Conservation (phyloP, 2,113 vertebrate species). For the Nyctibius bracteatus region DNA sequence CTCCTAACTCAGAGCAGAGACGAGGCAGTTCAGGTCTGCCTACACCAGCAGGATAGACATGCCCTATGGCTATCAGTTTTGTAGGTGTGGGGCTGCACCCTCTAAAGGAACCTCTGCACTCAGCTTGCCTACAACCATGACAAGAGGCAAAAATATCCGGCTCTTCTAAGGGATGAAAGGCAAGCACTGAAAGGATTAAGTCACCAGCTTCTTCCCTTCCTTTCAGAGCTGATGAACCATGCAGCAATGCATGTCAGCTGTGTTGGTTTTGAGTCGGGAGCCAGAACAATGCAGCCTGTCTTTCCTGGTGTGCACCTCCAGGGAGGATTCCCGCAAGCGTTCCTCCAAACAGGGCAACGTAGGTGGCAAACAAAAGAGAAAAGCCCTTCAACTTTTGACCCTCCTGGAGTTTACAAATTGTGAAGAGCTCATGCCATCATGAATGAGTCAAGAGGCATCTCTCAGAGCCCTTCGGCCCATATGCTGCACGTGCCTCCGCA, state of each 20-base stretch:
- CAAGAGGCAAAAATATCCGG: not conserved
- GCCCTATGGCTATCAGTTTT: slow-evolving; percentile 4
- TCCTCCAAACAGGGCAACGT: not conserved
- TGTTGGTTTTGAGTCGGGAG: slow-evolving; percentile 2
- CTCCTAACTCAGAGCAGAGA: not conserved
- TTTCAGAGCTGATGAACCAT: slow-evolving; percentile 29
- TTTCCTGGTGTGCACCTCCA: not conserved
- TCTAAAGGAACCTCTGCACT: not conserved
- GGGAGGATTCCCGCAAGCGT: not conserved
- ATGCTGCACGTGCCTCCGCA: not conserved
- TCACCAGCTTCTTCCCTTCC: slow-evolving; percentile 8
- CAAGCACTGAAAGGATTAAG: not conserved
- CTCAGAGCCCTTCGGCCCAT: not conserved
- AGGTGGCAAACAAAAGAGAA: not conserved
- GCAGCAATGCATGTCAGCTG: not conserved
- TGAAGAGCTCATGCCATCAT: not conserved
- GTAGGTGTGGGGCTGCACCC: slow-evolving; percentile 11
- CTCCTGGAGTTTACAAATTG: not conserved
- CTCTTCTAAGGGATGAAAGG: slow-evolving; percentile 17
- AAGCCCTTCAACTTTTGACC: slow-evolving; percentile 51
- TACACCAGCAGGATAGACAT: not conserved
- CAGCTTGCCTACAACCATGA: not conserved
- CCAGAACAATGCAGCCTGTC: not conserved
- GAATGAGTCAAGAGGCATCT: slow-evolving; percentile 17
- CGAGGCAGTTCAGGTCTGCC: not conserved